Base-by-base conservation (phyloP, 2,888 invertebrate genomes). In the Trisateles emortualis region DNA sequence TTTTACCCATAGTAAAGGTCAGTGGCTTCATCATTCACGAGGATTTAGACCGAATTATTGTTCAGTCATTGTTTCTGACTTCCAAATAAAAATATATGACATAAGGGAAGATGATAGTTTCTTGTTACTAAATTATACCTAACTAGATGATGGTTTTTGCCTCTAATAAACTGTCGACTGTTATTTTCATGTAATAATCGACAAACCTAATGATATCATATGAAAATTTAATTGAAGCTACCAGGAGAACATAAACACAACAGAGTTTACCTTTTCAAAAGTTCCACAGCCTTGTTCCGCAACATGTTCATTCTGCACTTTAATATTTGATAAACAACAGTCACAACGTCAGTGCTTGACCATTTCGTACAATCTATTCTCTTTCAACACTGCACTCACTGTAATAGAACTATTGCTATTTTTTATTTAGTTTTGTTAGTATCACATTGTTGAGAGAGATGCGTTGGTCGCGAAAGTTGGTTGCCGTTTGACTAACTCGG, bases 401-500 rank as follows among this genome's bases (percentile, higher is more conserved):
- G 29, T 47, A 42, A 48, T 1, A 26, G n/a, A 51, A 32, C 40
- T 50, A 44, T 63, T 40, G 11, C 64, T 13, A 13, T 50, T 62
- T 57, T 53, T 55, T 48, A 54, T 52, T 52, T 59, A 49, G 44
- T 52, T 55, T 54, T 53, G 48, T 19, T 14, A 51, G 30, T 54
- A 40, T 56, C 45, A 51, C 59, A 70, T 64, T 54, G 65, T 69
- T 51, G 29, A 44, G n/a, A 6, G 64, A 70, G 72, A 61, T 64
- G 74, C 86, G 84, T 73, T 81, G 78, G 41, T 57, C 66, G 74
- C 86, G 83, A 87, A 88, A 86, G 86, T 83, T 80, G 81, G 78
- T 83, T 67, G 64, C 66, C 76, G 74, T 76, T 81, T 79, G 81
- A 75, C 74, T 77, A 73, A 78, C 79, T 67, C 67, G 75, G 45